Conservation (phyloP, 2,888 invertebrate species). For the Pammene fasciana region DNA sequence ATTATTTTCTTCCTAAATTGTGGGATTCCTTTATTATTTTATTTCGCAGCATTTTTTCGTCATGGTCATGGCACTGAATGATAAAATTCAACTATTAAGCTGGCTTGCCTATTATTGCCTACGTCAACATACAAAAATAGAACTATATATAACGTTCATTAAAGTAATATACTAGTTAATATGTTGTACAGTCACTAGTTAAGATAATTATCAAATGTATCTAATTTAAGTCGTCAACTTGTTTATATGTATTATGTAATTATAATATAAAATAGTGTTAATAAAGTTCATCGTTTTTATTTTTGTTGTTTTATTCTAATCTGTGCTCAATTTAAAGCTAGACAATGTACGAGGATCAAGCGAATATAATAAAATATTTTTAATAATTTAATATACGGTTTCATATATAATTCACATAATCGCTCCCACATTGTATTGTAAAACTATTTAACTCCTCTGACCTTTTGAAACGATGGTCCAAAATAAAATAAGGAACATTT, state of each 20-base stretch:
- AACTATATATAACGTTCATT: neutral
- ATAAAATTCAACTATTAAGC: neutral
- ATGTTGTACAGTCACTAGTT: constrained; percentile 38
- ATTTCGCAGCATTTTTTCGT: neutral
- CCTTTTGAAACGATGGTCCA: no score
- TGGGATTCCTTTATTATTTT: no score
- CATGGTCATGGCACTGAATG: neutral
- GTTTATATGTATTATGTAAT: constrained; percentile 30
- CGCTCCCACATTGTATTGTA: no score
- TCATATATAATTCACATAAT: no score
- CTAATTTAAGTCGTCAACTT: constrained; percentile 11
- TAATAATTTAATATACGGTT: no score
- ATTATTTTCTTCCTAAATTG: no score
- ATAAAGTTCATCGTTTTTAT: constrained; percentile 33
- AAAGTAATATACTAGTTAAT: constrained; percentile 13
- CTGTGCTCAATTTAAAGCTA: no score
- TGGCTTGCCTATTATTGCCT: neutral
- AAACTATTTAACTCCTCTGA: no score
- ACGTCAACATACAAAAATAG: neutral
- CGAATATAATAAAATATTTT: no score
- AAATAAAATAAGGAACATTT: no score
- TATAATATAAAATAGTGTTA: constrained; percentile 11
- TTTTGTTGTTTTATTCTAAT: constrained; percentile 1
- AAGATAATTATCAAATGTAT: constrained; percentile 7
- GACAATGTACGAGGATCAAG: no score